Base-by-base conservation (phyloP, 2,797 vertebrate genomes). In the Notolepis coatsorum region DNA sequence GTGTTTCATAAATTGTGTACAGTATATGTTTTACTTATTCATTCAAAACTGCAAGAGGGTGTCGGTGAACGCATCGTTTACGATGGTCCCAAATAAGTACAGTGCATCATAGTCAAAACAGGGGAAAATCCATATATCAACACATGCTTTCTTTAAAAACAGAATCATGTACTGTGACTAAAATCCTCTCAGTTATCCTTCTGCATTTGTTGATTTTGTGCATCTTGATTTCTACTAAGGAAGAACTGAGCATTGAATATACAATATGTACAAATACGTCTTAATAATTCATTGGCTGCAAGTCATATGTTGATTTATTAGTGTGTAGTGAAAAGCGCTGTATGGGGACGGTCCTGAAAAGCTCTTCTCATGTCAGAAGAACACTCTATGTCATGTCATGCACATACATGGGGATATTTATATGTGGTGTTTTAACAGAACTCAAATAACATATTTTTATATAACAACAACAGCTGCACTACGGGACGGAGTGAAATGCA, bases 231-330 rank as follows among this genome's bases (percentile, higher is more conserved):
- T 68, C n/a, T 56, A 55, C 57, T 70, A 57, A 54, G 69, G 71
- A 75, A 62, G 68, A 79, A 72, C 73, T 80, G 75, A 75, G 75
- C 71, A 54, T 68, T 54, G 55, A 74, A 84, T 77, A 69, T 85
- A 83, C 75, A 83, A 55, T 86, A 86, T 91, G 78, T 89, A 89
- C 88, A 90, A 1, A 17, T 61, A 71, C 68, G 63, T 42, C n/a
- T 65, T 71, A 58, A 61, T 77, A 61, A 83, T 76, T 66, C 51
- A 73, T 18, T 71, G 60, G 30, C 79, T 75, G 66, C 63, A 65
- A 49, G 56, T 70, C 38, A 65, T 56, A 39, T 20, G 27, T 60
- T 68, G 43, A 67, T 61, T 68, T 74, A 54, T 43, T 77, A 30
- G 65, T 61, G 62, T 63, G 31, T 46, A 23, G 33, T 43, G 56